Evolutionary conservation across 2,888 invertebrate genomes (phyloP).

Genomic region (Agrotis puta): DNA sequence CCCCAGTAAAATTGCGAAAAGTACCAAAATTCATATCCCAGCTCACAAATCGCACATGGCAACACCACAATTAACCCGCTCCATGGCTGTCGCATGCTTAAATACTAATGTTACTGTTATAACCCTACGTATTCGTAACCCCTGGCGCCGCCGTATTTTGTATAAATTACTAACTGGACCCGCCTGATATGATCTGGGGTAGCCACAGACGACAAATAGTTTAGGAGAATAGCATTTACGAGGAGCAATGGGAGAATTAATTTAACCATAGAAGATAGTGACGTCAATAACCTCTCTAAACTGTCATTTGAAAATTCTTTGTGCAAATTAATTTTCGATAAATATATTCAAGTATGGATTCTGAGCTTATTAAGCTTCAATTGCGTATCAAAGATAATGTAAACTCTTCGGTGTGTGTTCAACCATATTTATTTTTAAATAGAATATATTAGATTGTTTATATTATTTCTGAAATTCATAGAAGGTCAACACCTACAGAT

Average conservation of each 20-base stretch:
- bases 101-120: constrained; percentile 71
- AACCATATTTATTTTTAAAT: neutral
- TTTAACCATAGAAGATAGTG: no score
- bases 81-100: constrained; percentile 63
- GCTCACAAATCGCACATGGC: constrained; percentile 23
- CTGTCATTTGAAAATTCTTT: no score
- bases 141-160: constrained; percentile 62
- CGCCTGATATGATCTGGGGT: constrained; percentile 62
- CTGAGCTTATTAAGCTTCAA: no score
- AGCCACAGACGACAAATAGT: constrained; percentile 33
- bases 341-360: no score
- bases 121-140: constrained; percentile 59
- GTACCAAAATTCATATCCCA: constrained; percentile 21
- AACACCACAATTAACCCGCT: constrained; percentile 54
- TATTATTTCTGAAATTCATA: neutral
- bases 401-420: neutral
- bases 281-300: no score
- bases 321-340: no score
- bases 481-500: constrained; percentile 17
- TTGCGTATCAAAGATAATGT: neutral
- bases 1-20: neutral
- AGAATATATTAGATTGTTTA: constrained; percentile 9
- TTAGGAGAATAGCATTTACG: constrained; percentile 28
- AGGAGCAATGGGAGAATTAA: constrained; percentile 25
- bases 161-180: constrained; percentile 68